Base-by-base conservation (phyloP, 1,140 invertebrate species). In the Eulimnadia texana region DNA sequence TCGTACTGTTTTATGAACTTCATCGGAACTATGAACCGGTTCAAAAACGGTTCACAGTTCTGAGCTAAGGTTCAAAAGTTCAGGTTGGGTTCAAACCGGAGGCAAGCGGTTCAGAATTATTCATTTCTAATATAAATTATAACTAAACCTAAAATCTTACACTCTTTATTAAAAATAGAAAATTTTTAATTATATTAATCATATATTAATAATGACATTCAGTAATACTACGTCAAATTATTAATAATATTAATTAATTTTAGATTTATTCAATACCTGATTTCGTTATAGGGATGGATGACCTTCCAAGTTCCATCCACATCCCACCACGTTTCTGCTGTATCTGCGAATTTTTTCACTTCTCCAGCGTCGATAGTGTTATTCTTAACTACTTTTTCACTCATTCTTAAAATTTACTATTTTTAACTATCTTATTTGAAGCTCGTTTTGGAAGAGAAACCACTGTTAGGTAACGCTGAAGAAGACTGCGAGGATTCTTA, bases 311-410 rank as follows among this genome's bases (percentile, higher is more conserved):
- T 69, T 9, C 76, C 74, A 56, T 66, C 63, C 63, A 71, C 72
- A 67, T 74, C 68, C 77, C 78, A 80, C 79, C 79, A 80, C 1
- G 68, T 59, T 0, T 69, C 50, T 10, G 77, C 69, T 22, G 76
- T 63, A 3, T 58, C 58, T 42, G 67, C 66, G 64, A 79, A 79
- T 61, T 73, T 74, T 24, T 68, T 65, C 20, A 74, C 65, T 68
- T 79, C 77, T 23, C 73, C 70, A 58, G 71, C 67, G 66, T 73
- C 72, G 24, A 76, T 50, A 20, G 63, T 67, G 2, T n/a, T n/a
- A n/a, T n/a, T n/a, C n/a, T n/a, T n/a, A n/a, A n/a, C n/a, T n/a
- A n/a, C n/a, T n/a, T n/a, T n/a, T n/a, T n/a, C n/a, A n/a, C n/a
- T n/a, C n/a, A n/a, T n/a, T n/a, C n/a, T n/a, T n/a, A n/a, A n/a